Conservation (phyloP, 2,888 invertebrate species). For the Norana najaformis region DNA sequence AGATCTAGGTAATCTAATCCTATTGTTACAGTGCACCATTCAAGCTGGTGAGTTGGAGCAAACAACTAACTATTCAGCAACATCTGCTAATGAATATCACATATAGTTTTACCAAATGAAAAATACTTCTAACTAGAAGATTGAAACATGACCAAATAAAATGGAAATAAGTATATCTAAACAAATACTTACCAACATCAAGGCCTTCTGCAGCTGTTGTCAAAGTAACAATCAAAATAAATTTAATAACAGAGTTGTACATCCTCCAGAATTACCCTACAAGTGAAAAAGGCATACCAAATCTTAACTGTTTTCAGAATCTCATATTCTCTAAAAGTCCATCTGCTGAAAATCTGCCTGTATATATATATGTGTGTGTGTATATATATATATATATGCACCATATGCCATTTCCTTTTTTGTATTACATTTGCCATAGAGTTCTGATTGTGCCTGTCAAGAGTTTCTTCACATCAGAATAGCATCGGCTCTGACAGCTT, state of each 20-base stretch:
- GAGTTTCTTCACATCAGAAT: background rate
- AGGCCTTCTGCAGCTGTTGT: background rate
- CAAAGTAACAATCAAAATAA: background rate
- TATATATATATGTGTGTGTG: background rate
- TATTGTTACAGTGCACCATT: too few species aligned
- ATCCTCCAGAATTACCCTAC: slow-evolving; percentile 10
- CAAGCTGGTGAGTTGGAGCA: background rate
- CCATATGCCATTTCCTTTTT: background rate
- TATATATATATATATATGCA: background rate
- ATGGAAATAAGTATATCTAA: background rate
- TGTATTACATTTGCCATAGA: background rate
- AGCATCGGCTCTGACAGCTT: too few species aligned
- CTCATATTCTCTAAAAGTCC: background rate
- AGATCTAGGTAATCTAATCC: background rate
- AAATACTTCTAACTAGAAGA: background rate
- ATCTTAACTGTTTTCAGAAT: background rate
- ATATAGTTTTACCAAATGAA: background rate
- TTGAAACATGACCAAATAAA: background rate
- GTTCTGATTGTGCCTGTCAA: background rate
- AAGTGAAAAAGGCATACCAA: slow-evolving; percentile 14
- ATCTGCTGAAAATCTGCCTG: too few species aligned
- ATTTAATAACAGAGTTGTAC: background rate
- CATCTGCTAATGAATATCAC: background rate
- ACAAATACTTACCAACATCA: slow-evolving; percentile 10
- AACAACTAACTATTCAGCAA: background rate